phyloP scores from a whole-genome alignment of 1,140 invertebrate genomes.

The Habropoda laboriosa region DNA sequence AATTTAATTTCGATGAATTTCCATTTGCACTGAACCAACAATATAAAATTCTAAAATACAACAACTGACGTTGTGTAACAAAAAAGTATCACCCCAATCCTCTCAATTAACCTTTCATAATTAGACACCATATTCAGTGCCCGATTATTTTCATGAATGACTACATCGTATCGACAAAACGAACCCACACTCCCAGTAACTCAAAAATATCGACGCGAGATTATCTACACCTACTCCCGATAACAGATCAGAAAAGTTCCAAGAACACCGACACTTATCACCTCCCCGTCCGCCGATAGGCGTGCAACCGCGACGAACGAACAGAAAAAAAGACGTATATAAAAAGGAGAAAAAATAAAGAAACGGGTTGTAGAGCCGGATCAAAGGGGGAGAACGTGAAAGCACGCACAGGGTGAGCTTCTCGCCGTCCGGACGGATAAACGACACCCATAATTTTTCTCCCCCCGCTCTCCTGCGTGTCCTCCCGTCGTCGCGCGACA shows the following conservation, averaged over 20 bases:
- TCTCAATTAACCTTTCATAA: too few species aligned
- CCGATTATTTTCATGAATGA: too few species aligned
- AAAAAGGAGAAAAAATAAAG: background rate
- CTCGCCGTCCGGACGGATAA: constrained; percentile 1
- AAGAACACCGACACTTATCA: background rate
- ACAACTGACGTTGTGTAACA: too few species aligned
- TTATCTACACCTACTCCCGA: background rate
- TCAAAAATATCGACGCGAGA: background rate
- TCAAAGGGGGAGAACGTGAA: background rate
- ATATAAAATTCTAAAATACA: too few species aligned
- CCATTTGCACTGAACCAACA: too few species aligned
- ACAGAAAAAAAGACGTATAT: too few species aligned
- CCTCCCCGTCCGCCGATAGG: background rate
- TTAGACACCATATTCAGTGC: too few species aligned
- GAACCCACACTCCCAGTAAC: too few species aligned
- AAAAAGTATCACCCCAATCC: too few species aligned
- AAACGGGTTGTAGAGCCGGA: background rate
- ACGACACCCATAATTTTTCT: constrained; percentile 27
- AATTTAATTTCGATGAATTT: too few species aligned
- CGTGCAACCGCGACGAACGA: background rate
- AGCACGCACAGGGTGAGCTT: background rate
- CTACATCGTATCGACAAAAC: too few species aligned
- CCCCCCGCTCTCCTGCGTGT: too few species aligned
- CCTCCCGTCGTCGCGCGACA: constrained; percentile 15
- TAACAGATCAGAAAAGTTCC: background rate